Evolutionary conservation across 2,113 vertebrate genomes (phyloP).

Genomic region (Brachirus orientalis): DNA sequence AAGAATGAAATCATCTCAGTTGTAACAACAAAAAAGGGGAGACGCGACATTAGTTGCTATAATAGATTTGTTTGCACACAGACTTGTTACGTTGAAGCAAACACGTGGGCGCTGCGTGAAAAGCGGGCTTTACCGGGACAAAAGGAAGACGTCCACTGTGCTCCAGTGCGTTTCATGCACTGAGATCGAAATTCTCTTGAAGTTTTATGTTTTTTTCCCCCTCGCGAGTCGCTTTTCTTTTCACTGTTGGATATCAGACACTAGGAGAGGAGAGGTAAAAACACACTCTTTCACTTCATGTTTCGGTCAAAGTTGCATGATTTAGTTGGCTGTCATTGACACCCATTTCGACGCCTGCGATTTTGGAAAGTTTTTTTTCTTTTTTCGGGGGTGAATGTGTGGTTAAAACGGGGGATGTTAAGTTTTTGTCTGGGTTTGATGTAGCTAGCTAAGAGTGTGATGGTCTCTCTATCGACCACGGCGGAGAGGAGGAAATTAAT

Average conservation of each 20-base stretch:
- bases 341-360: constrained; percentile 72
- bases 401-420: constrained; percentile 72
- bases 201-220: constrained; percentile 83
- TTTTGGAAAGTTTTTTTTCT: constrained; percentile 73
- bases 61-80: constrained; percentile 78
- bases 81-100: constrained; percentile 74
- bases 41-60: constrained; percentile 78
- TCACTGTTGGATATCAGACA: constrained; percentile 83
- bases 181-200: constrained; percentile 84
- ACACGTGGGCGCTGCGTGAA: constrained; percentile 74
- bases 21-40: constrained; percentile 85
- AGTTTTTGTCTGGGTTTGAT: constrained; percentile 79
- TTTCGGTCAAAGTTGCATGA: constrained; percentile 57
- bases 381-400: constrained; percentile 66
- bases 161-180: constrained; percentile 81
- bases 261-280: constrained; percentile 82
- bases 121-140: constrained; percentile 73
- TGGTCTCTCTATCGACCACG: constrained; percentile 74
- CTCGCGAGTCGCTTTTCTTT: constrained; percentile 79
- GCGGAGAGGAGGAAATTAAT: constrained; percentile 74
- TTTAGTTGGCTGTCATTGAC: constrained; percentile 63
- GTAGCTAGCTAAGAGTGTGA: constrained; percentile 76
- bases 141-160: constrained; percentile 77
- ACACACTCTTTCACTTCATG: constrained; percentile 51
- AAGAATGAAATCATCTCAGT: constrained; percentile 88